phyloP scores from a whole-genome alignment of 2,888 invertebrate species.

The Plebejus anna region DNA sequence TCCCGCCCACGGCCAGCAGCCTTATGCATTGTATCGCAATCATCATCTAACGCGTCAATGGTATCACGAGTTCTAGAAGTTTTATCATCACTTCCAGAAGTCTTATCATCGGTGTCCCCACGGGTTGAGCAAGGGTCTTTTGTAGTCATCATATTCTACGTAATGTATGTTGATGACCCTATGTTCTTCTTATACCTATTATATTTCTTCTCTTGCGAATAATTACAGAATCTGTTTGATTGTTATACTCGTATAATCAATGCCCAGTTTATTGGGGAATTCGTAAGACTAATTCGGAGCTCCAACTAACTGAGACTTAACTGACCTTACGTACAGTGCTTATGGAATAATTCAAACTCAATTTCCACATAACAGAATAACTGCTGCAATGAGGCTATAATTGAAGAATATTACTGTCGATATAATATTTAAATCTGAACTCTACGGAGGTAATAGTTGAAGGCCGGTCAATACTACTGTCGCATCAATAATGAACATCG shows the following conservation, averaged over 20 bases:
- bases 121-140: not conserved
- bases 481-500: not conserved
- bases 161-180: not conserved
- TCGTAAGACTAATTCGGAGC: not conserved
- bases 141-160: not conserved
- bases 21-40: not conserved
- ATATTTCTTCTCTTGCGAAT: not conserved
- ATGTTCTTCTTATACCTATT: not conserved
- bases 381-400: not conserved
- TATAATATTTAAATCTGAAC: not conserved
- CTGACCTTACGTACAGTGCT: not conserved
- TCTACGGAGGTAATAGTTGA: conserved; percentile 4
- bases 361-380: not conserved
- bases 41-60: not conserved
- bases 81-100: not conserved
- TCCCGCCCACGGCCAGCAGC: not conserved
- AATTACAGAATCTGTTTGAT: no score
- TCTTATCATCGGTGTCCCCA: not conserved
- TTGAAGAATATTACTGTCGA: not conserved
- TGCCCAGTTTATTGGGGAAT: no score
- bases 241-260: no score
- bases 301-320: not conserved
- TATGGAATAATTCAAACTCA: not conserved
- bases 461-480: conserved; percentile 9
- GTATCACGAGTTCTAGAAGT: not conserved